Percentiles rank a stretch among this genome's conserved stretches.
Conservation (phyloP, 2,888 invertebrate genomes). For the Conomelus anceps region DNA sequence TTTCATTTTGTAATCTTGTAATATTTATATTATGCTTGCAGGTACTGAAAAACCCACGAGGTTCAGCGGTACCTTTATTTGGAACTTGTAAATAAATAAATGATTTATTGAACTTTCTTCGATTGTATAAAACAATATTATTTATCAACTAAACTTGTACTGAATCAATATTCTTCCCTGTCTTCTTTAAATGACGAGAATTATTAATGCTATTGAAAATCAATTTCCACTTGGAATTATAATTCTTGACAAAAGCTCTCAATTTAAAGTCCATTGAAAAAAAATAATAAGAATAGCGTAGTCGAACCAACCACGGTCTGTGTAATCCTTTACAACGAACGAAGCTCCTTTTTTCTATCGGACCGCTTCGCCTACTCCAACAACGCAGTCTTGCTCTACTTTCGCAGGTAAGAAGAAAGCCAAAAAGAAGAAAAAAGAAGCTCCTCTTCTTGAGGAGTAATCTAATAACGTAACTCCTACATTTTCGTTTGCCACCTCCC, state of each 20-base stretch:
- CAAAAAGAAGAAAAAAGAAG: neutral
- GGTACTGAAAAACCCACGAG: no score
- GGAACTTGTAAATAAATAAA: no score
- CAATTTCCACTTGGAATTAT: neutral
- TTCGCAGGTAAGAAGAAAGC: neutral
- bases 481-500: neutral
- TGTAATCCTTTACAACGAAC: neutral
- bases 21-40: no score
- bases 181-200: neutral
- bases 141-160: neutral
- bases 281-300: neutral
- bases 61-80: no score
- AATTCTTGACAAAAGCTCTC: neutral
- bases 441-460: neutral
- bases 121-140: no score
- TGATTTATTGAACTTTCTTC: no score
- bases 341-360: neutral
- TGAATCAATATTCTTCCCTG: neutral
- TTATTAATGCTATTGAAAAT: neutral
- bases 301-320: neutral
- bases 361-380: neutral
- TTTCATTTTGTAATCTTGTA: no score
- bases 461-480: neutral
- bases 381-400: neutral
- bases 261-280: neutral